phyloP scores from a whole-genome alignment of 2,888 invertebrate species.

The Onthophagus sagittarius region DNA sequence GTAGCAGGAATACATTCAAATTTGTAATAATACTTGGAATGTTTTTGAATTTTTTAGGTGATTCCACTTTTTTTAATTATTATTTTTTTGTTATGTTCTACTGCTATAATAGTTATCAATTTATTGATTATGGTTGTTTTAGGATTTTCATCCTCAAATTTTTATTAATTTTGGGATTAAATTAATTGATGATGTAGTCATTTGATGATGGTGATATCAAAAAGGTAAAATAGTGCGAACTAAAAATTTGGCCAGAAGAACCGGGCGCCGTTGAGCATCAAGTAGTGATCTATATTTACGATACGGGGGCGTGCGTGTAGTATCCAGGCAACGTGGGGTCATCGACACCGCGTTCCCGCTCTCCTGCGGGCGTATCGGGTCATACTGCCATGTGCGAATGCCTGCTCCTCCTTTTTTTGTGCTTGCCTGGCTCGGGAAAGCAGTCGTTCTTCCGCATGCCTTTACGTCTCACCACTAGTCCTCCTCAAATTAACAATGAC shows the following conservation, averaged over 20 bases:
- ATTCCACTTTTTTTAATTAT: no score
- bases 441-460: neutral
- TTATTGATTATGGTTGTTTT: no score
- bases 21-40: neutral
- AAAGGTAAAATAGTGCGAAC: no score
- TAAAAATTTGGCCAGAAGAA: conserved; percentile 20
- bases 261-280: conserved; percentile 24
- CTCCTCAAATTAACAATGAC: neutral
- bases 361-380: neutral
- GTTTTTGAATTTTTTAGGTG: no score
- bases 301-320: conserved; percentile 30
- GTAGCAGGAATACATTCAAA: neutral
- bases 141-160: no score
- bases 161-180: no score
- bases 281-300: conserved; percentile 28
- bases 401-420: neutral
- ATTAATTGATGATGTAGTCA: no score
- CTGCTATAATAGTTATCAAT: no score
- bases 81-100: no score
- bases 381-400: neutral
- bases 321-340: conserved; percentile 32
- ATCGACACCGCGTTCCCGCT: conserved; percentile 23
- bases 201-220: no score
- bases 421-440: neutral
- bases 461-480: neutral